Evolutionary conservation across 2,113 vertebrate species (phyloP), one percentile per base, ranked within the genome.

Genomic region (Pungitius pungitius): DNA sequence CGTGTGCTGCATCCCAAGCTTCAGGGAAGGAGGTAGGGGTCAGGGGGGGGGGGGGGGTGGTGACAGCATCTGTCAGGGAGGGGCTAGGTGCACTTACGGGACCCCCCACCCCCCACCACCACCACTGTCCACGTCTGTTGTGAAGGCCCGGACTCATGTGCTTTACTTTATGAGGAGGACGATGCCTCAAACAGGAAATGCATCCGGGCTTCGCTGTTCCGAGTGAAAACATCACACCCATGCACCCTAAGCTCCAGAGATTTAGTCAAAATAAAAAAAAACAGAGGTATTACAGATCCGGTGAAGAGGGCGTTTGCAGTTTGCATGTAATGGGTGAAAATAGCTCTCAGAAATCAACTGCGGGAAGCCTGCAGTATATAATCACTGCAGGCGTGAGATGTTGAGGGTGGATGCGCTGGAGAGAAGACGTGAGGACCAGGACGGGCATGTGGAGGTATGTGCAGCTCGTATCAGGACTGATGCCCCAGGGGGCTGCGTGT

Each of bases 21-120:
- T 22, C 55, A 22, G 77, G 67, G 64, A 67, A 80, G 59, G 56
- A 14, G 69, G 81, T 67, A 73, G 70, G 72, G 39, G 56, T 65
- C 43, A 52, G 45, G 75, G 80, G 55, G 2, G 18, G 64, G 64
- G 74, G 73, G 77, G 49, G 76, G 83, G 27, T 83, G 89, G 81
- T 91, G 92, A 93, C 92, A 90, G 90, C 79, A 77, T 84, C 85
- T 82, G 89, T 93, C 91, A 87, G 75, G 12, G 18, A 69, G 76
- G 60, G 67, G 72, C 88, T 84, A 82, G 82, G 78, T 68, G 82
- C 70, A 63, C 70, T 69, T n/a, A 68, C 75, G 75, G 58, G 73
- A 57, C 69, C 77, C 62, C 55, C 49, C 61, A 45, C 49, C 30
- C 57, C 6, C 57, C 18, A 14, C 22, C 17, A 65, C 59, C 52